Evolutionary conservation across 2,113 vertebrate species (phyloP).

Genomic region (Montifringilla adamsi): DNA sequence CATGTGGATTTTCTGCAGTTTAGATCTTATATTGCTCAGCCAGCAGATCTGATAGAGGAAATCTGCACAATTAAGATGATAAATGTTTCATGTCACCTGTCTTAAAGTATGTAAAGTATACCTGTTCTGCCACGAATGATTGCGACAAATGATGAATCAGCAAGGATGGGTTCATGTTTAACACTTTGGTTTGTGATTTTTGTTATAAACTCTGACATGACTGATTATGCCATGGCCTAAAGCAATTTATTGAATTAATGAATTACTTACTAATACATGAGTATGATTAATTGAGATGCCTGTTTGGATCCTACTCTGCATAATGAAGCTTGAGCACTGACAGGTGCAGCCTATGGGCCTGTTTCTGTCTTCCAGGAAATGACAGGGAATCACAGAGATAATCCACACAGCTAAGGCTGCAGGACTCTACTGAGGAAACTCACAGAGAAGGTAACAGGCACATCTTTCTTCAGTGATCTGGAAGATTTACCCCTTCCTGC

Average conservation of each 20-base stretch:
- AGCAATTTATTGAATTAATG: conserved; percentile 72
- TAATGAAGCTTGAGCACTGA: conserved; percentile 61
- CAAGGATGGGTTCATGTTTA: conserved; percentile 62
- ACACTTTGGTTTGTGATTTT: conserved; percentile 65
- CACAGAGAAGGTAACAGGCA: not conserved
- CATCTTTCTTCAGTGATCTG: not conserved
- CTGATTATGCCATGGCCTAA: conserved; percentile 59
- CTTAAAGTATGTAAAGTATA: conserved; percentile 54
- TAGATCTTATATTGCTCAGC: conserved; percentile 8
- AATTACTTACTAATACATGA: conserved; percentile 70
- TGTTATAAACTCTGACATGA: conserved; percentile 65
- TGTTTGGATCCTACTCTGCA: conserved; percentile 57
- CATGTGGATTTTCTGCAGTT: conserved; percentile 36
- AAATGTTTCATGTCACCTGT: conserved; percentile 54
- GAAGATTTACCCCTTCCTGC: not conserved
- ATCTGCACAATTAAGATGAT: conserved; percentile 61
- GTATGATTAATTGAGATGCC: conserved; percentile 69
- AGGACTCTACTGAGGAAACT: not conserved
- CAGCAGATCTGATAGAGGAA: conserved; percentile 50
- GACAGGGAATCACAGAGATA: not conserved
- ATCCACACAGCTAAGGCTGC: not conserved
- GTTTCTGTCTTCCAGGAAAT: conserved; percentile 2
- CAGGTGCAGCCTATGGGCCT: conserved; percentile 32
- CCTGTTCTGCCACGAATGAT: conserved; percentile 51
- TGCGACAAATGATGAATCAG: conserved; percentile 65